These are phyloP conservation scores for Blomia tropicalis DNA, from an alignment of 2,888 invertebrate genomes.

Conservation along the genomic window DNA sequence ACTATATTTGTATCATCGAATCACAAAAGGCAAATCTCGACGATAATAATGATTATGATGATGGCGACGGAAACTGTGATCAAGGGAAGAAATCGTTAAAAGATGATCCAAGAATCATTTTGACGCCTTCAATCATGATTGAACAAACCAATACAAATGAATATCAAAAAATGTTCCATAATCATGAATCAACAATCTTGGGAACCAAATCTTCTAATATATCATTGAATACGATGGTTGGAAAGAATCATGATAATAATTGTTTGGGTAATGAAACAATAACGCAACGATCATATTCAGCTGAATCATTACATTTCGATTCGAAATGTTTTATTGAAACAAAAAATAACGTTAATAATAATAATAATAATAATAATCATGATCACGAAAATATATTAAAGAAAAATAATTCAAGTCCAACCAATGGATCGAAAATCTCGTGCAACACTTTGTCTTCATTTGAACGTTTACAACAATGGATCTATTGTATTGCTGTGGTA, in stretches of 20 bases:
- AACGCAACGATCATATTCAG: neutral
- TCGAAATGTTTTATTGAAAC: neutral
- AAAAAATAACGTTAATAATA: no score
- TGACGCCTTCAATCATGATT: no score
- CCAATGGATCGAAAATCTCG: neutral
- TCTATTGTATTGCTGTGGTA: slow-evolving; percentile 92
- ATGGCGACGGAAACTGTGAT: neutral
- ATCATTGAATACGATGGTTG: neutral
- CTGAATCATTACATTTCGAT: neutral
- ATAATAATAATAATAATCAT: neutral
- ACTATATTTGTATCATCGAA: slow-evolving; percentile 12
- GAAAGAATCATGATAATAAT: neutral
- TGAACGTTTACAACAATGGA: slow-evolving; percentile 58
- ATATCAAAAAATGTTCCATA: no score
- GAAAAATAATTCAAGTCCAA: neutral
- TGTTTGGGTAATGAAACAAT: neutral
- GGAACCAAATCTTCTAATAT: slow-evolving; percentile 3
- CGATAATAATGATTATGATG: neutral
- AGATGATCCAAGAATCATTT: no score
- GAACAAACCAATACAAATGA: no score
- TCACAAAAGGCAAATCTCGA: neutral
- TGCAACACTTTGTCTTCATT: slow-evolving; percentile 22
- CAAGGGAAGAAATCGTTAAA: neutral
- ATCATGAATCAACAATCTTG: no score
- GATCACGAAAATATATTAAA: neutral